A percentile compares a stretch with the other conserved stretches of the same genome.
Conservation (phyloP, 1,140 invertebrate genomes). For the Epicauta chinensis region DNA sequence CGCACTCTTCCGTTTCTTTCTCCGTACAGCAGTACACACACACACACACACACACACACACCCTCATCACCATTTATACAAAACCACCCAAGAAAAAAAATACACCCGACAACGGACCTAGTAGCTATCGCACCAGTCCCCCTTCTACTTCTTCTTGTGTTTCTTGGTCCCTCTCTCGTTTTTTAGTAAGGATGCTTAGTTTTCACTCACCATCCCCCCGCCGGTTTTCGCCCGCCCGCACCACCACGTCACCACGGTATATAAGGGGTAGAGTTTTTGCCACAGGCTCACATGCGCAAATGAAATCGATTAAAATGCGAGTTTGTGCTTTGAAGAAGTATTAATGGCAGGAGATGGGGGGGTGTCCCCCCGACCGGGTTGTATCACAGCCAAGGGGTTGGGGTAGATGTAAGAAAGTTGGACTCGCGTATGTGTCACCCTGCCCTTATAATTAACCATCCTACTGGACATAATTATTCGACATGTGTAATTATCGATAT, state of each 20-base stretch:
- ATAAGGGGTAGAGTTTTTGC: slow-evolving; percentile 41
- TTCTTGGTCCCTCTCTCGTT: too few species aligned
- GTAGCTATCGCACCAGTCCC: background rate
- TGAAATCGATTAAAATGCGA: slow-evolving; percentile 45
- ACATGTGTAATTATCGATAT: too few species aligned
- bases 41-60: slow-evolving; percentile 10
- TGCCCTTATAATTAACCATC: too few species aligned
- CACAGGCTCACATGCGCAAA: slow-evolving; percentile 44
- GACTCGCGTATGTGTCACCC: slow-evolving; percentile 40
- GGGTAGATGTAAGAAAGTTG: slow-evolving; percentile 36
- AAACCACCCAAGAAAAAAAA: background rate
- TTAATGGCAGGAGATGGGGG: slow-evolving; percentile 39
- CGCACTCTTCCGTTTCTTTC: slow-evolving; percentile 42
- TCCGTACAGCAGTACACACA: background rate
- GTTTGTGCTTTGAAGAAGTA: slow-evolving; percentile 44
- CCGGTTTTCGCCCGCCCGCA: slow-evolving; percentile 1
- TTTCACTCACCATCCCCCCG: slow-evolving; percentile 3
- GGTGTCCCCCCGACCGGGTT: background rate
- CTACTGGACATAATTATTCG: too few species aligned
- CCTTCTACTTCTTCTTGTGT: background rate
- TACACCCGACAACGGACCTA: background rate
- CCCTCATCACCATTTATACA: background rate
- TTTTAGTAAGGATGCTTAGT: slow-evolving; percentile 11
- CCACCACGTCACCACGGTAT: slow-evolving; percentile 29
- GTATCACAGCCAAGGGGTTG: slow-evolving; percentile 18